phyloP scores from a whole-genome alignment of 2,797 vertebrate species.

The Remorina albescens region DNA sequence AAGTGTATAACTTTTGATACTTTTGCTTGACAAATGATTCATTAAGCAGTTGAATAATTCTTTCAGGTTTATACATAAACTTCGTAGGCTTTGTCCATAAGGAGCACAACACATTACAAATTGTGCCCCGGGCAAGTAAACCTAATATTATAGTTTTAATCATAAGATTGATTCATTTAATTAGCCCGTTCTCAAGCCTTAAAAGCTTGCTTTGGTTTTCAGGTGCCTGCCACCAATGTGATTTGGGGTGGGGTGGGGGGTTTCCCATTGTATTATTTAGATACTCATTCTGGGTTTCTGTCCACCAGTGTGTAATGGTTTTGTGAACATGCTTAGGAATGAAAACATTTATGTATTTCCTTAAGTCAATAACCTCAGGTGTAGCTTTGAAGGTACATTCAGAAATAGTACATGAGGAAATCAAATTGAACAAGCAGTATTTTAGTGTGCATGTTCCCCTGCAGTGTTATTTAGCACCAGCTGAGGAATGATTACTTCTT shows the following conservation, averaged over 20 bases:
- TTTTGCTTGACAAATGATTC: neutral
- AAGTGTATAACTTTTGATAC: neutral
- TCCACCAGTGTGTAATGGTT: neutral
- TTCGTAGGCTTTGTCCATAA: neutral
- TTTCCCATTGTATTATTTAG: constrained; percentile 18
- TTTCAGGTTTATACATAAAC: neutral
- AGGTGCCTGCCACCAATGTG: constrained; percentile 22
- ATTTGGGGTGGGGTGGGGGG: constrained; percentile 17
- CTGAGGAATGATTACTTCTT: constrained; percentile 58
- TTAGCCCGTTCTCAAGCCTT: constrained; percentile 20
- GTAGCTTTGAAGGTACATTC: neutral
- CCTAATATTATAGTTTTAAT: constrained; percentile 25
- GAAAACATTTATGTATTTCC: neutral
- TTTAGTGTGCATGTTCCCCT: constrained; percentile 19
- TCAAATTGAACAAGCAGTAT: constrained; percentile 17
- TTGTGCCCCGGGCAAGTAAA: neutral
- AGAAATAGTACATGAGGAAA: neutral
- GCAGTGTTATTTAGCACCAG: constrained; percentile 37
- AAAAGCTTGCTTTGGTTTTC: constrained; percentile 26
- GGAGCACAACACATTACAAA: neutral
- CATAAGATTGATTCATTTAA: constrained; percentile 48
- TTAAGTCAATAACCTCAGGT: neutral
- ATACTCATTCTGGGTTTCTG: neutral
- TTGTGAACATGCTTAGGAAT: neutral
- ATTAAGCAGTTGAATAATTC: neutral